Base-by-base conservation (phyloP, 2,797 vertebrate species). In the Austrolebias charrua region DNA sequence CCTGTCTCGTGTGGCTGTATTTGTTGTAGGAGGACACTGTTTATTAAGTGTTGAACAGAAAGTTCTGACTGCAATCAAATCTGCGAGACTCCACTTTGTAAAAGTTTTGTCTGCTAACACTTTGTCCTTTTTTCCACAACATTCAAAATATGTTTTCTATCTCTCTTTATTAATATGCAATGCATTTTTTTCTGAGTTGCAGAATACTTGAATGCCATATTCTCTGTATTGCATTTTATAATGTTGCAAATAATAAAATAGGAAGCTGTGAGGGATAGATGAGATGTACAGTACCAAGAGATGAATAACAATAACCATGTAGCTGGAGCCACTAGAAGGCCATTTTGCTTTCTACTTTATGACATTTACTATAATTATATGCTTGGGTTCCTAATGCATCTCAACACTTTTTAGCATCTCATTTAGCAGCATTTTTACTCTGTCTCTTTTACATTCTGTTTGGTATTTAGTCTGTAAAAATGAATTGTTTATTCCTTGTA, bases 31-130 rank as follows among this genome's bases (percentile, higher is more conserved):
- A 63, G 49, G 24, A 20, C 50, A 63, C 68, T 55, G 59, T 72
- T 49, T 42, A 75, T 84, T 75, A 78, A 72, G 79, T 73, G 66
- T 79, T 64, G 61, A 46, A 35, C 60, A 75, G 59, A 66, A 68
- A 80, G 62, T 29, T 68, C 76, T 86, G 76, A 84, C 50, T 62
- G 64, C 63, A 71, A 38, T 60, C 53, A 5, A 40, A 46, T 71
- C 53, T 66, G 55, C 20, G 54, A 51, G 60, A 55, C 50, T 54
- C 53, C 73, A 48, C 58, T 48, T 58, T 38, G 38, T 35, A 35
- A 71, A 64, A 73, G 49, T 64, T 75, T 78, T 47, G 74, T 47
- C 42, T 52, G 52, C n/a, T n/a, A n/a, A n/a, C n/a, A n/a, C n/a
- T n/a, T n/a, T n/a, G n/a, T n/a, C n/a, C n/a, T n/a, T n/a, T n/a